Base-by-base conservation (phyloP, 2,797 vertebrate genomes). In the Rhinogobio ventralis region DNA sequence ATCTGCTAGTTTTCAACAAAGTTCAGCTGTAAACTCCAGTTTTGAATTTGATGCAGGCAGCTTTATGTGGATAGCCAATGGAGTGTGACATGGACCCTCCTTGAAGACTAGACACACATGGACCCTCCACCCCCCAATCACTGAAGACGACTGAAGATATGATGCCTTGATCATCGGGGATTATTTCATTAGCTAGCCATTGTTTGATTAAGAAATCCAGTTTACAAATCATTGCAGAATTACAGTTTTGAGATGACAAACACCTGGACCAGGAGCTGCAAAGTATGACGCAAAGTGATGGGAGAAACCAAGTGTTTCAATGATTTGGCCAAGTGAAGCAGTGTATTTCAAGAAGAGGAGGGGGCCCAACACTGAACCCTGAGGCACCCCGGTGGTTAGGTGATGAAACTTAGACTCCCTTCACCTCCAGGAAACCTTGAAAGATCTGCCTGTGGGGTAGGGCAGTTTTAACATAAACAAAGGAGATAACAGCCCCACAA, bases 361-460 rank as follows among this genome's bases (percentile, higher is more conserved):
- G 28, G 62, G 45, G 62, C 45, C 20, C 62, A 53, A 51, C 25
- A 66, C 49, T 55, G 66, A 69, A 81, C 79, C 66, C 66, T 55
- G 79, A 69, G 79, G 46, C 49, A 57, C 20, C 64, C 79, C n/a
- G 9, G 49, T 81, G 79, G 66, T 71, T 55, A 81, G 66, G 46
- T 81, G 66, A 81, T 80, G 62, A 53, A 68, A 68, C 62, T 66
- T 79, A 53, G 64, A 80, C 15, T 6, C 33, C 66, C 79, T 42
- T 79, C 62, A 53, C 78, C 66, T 57, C 17, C 49, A 69, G 66
- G 49, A 81, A 81, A 67, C 79, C 66, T 81, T 81, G 49, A 81
- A 69, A 42, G n/a, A 71, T 81, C 64, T 69, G 66, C 66, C 79
- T 69, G 30, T 71, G 66, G 49, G 79, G 49, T 45, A 81, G 49